A percentile compares a stretch with the other conserved stretches of the same genome.
Evolutionary conservation across 2,797 vertebrate genomes (phyloP).

Genomic region (Gobionotothen gibberifrons): DNA sequence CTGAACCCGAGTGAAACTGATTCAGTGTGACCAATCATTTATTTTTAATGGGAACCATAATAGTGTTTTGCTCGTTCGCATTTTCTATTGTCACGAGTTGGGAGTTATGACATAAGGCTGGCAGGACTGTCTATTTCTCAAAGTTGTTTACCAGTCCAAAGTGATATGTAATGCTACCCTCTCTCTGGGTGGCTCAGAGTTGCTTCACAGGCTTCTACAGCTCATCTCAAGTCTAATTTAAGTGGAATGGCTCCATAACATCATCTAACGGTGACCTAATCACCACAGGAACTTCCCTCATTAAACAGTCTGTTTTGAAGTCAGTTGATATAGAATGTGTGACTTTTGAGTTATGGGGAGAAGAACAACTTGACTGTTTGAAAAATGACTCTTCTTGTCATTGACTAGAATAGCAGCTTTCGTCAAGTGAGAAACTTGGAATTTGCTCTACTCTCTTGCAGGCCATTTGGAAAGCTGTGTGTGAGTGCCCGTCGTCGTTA

Average conservation of each 20-base stretch:
- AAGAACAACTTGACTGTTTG: constrained; percentile 8
- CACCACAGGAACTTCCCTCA: constrained; percentile 28
- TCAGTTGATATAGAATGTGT: constrained; percentile 16
- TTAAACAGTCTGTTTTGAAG: constrained; percentile 32
- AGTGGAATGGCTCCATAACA: constrained; percentile 24
- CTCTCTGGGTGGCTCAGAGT: constrained; percentile 40
- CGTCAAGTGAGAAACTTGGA: constrained; percentile 7
- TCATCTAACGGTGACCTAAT: constrained; percentile 35
- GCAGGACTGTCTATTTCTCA: constrained; percentile 41
- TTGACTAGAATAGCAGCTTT: constrained; percentile 23
- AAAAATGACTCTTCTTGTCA: constrained; percentile 19
- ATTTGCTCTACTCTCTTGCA: constrained; percentile 18
- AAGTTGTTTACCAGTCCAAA: constrained; percentile 63
- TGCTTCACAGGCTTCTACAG: constrained; percentile 31
- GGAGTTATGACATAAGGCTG: constrained; percentile 37
- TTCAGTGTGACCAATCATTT: constrained; percentile 49
- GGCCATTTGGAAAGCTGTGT: constrained; percentile 44
- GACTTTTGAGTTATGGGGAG: constrained; percentile 36
- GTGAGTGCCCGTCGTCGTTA: constrained; percentile 57
- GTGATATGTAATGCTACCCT: constrained; percentile 23
- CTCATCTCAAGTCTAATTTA: constrained; percentile 38
- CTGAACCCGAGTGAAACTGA: constrained; percentile 47
- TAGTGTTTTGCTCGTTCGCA: constrained; percentile 28
- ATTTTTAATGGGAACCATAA: constrained; percentile 46
- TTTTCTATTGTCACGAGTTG: constrained; percentile 35